Evolutionary conservation across 2,888 invertebrate genomes (phyloP), one percentile per base, ranked within the genome.

Genomic region (Actias luna): DNA sequence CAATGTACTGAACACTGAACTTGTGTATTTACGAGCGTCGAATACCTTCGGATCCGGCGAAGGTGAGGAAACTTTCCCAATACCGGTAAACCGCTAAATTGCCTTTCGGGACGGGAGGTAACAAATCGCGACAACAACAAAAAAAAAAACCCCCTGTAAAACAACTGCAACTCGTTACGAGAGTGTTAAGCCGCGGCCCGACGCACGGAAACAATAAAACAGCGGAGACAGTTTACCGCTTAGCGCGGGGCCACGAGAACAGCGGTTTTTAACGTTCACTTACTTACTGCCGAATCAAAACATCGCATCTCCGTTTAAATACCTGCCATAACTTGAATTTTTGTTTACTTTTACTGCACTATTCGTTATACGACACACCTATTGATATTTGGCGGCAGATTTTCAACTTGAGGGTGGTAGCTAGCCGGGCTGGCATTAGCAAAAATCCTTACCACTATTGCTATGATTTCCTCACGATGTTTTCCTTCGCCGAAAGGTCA

Each of bases 191-290:
- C 80, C 79, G 79, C 46, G 22, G 18, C 46, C 2, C 73, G 69
- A 76, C 76, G 75, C 72, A 67, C 77, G 71, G 74, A 73, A 76
- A 83, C 87, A 86, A 87, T 89, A 87, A 85, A 86, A 83, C 78
- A 80, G 73, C 78, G 69, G 77, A 76, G 83, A 85, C 84, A 83
- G 80, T 80, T 82, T 77, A 80, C 79, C 81, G 82, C 84, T 85
- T 81, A 76, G 65, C 46, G 67, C 62, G 57, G 65, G 78, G 85
- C 84, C 67, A 75, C 18, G 7, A 66, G 69, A 64, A 7, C 27
- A 57, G 52, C 39, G 42, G 58, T 29, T 29, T 42, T 16, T 5
- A 7, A 42, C 18, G n/a, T 42, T 42, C 18, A 36, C 4, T 39
- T 5, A 42, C 18, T n/a, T n/a, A 2, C n/a, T n/a, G n/a, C 3